Evolutionary conservation across 2,888 invertebrate genomes (phyloP).

Genomic region (Lasioglossum pauxillum): DNA sequence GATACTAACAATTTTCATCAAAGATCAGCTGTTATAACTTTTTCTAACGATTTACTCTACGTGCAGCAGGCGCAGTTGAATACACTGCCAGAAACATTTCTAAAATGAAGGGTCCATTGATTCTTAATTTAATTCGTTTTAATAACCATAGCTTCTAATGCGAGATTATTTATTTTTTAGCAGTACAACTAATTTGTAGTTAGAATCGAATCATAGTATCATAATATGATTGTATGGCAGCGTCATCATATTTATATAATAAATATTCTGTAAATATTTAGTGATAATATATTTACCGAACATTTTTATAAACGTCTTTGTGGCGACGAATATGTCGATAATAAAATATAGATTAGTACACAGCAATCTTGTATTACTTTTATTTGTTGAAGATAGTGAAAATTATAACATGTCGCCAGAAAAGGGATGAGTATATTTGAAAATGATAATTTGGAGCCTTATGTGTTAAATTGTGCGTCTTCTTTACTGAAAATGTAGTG

Average conservation of each 20-base stretch:
- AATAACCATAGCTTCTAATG: slow-evolving; percentile 32
- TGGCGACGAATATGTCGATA: slow-evolving; percentile 50
- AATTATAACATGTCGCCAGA: not conserved
- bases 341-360: slow-evolving; percentile 41
- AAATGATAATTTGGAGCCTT: not conserved
- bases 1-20: slow-evolving; percentile 35
- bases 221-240: slow-evolving; percentile 21
- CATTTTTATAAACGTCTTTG: slow-evolving; percentile 72
- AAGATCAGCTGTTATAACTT: slow-evolving; percentile 27
- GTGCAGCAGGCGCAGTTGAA: slow-evolving; percentile 22
- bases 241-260: slow-evolving; percentile 45
- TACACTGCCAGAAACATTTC: slow-evolving; percentile 51
- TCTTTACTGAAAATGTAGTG: too few species aligned
- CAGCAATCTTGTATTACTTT: not conserved
- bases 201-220: slow-evolving; percentile 15
- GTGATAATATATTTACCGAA: slow-evolving; percentile 75
- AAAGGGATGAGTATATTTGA: not conserved
- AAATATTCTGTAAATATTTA: slow-evolving; percentile 66
- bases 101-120: slow-evolving; percentile 53
- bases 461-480: too few species aligned
- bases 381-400: not conserved
- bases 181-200: slow-evolving; percentile 35
- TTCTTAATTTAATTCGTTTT: slow-evolving; percentile 40
- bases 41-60: slow-evolving; percentile 55
- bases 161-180: slow-evolving; percentile 68